Evolutionary conservation across 2,113 vertebrate genomes (phyloP).

Genomic region (Podarcis cretensis): DNA sequence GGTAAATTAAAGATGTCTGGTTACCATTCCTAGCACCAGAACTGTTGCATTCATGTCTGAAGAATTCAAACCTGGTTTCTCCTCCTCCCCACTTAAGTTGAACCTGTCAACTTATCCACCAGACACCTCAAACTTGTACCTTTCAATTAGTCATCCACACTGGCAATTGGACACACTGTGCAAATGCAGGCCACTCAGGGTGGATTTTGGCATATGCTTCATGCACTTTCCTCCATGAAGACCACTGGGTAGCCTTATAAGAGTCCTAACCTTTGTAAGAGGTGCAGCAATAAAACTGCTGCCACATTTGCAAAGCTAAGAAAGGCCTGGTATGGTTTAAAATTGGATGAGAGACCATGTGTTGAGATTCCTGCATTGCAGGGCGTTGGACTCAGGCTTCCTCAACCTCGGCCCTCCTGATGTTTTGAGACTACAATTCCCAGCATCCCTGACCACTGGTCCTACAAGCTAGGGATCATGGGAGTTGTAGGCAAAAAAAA

Average conservation of each 20-base stretch:
- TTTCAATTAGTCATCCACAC: background rate
- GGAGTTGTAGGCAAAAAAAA: too few relatives aligned
- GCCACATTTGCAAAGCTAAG: too few relatives aligned
- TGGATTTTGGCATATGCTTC: background rate
- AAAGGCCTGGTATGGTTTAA: too few relatives aligned
- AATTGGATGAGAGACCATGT: too few relatives aligned
- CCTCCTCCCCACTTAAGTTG: background rate
- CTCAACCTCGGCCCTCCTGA: too few relatives aligned
- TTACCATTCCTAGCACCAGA: background rate
- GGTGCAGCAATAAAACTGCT: background rate
- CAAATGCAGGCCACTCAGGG: background rate
- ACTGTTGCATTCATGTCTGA: background rate
- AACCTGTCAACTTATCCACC: background rate
- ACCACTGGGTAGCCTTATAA: too few relatives aligned
- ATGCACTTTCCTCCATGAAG: background rate
- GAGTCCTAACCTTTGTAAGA: background rate
- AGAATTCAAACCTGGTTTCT: background rate
- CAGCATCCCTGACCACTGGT: too few relatives aligned
- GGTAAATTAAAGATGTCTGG: background rate
- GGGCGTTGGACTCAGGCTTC: too few relatives aligned
- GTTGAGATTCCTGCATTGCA: too few relatives aligned
- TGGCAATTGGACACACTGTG: background rate
- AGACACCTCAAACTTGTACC: background rate
- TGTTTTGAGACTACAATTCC: too few relatives aligned
- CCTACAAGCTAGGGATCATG: too few relatives aligned